Conservation (phyloP, 2,797 vertebrate species). For the Platalea minor region DNA sequence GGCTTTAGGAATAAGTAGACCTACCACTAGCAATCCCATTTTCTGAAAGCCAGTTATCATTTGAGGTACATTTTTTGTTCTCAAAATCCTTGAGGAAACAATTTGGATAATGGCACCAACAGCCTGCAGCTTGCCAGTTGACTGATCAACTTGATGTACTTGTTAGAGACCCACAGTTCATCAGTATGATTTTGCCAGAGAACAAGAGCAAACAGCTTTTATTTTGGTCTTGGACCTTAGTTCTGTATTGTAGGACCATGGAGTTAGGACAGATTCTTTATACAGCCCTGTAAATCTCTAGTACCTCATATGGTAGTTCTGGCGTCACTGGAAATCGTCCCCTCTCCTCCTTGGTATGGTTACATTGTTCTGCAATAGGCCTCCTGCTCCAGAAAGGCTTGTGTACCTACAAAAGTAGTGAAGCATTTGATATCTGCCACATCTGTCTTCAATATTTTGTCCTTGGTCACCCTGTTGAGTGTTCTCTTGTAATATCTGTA, state of each 20-base stretch:
- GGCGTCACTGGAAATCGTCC: not conserved
- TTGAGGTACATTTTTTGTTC: not conserved
- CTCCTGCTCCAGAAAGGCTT: not conserved
- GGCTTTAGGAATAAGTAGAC: not conserved
- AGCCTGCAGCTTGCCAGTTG: not conserved
- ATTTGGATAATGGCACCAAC: not conserved
- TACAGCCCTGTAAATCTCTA: not conserved
- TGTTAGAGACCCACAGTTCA: not conserved
- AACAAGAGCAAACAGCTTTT: not conserved
- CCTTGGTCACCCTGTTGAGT: not conserved
- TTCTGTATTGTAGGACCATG: not conserved
- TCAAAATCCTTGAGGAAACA: not conserved
- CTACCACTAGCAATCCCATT: not conserved
- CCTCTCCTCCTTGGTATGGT: not conserved
- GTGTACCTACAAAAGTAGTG: not conserved
- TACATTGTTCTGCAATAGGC: not conserved
- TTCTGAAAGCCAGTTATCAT: not conserved
- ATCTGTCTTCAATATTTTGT: not conserved
- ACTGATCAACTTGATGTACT: not conserved
- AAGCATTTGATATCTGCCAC: not conserved
- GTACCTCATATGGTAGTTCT: not conserved
- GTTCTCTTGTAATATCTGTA: not conserved
- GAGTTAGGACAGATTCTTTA: not conserved
- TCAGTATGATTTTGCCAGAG: not conserved
- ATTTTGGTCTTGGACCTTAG: not conserved